A percentile compares a stretch with the other conserved stretches of the same genome.
phyloP scores from a whole-genome alignment of 2,888 invertebrate genomes.

The Ypsolopha sequella region DNA sequence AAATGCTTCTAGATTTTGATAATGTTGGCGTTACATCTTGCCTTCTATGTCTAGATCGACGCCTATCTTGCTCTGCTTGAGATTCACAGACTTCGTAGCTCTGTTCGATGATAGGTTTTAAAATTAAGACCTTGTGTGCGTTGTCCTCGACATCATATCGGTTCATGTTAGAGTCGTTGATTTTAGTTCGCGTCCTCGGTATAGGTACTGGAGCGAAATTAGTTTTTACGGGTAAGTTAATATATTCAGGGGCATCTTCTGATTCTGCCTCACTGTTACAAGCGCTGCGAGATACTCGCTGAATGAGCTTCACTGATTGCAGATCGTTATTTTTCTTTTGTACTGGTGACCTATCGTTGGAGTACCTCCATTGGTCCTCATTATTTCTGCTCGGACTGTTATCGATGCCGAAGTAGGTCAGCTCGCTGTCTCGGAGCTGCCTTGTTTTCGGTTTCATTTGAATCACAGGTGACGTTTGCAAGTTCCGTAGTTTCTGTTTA shows the following conservation, averaged over 20 bases:
- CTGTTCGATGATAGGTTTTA: constrained; percentile 45
- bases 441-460: constrained; percentile 42
- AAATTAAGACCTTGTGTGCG: constrained; percentile 22
- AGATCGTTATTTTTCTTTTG: constrained; percentile 21
- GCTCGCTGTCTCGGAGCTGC: constrained; percentile 69
- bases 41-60: constrained; percentile 31
- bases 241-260: constrained; percentile 50
- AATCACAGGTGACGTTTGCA: constrained; percentile 30
- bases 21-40: constrained; percentile 21
- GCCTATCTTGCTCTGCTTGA: constrained; percentile 13
- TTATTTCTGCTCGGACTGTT: constrained; percentile 7
- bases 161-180: not conserved
- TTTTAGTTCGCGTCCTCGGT: constrained; percentile 33
- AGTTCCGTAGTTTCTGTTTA: constrained; percentile 24
- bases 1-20: constrained; percentile 35
- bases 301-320: constrained; percentile 51
- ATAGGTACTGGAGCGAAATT: constrained; percentile 41
- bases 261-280: constrained; percentile 58
- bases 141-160: no score
- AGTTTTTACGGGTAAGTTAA: constrained; percentile 41
- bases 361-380: not conserved
- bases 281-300: constrained; percentile 48
- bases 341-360: not conserved
- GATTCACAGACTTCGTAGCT: constrained; percentile 16
- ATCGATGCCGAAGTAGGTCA: constrained; percentile 69